Percentiles rank a stretch among this genome's conserved stretches.
Conservation (phyloP, 2,113 vertebrate species). For the Edolisoma coerulescens region DNA sequence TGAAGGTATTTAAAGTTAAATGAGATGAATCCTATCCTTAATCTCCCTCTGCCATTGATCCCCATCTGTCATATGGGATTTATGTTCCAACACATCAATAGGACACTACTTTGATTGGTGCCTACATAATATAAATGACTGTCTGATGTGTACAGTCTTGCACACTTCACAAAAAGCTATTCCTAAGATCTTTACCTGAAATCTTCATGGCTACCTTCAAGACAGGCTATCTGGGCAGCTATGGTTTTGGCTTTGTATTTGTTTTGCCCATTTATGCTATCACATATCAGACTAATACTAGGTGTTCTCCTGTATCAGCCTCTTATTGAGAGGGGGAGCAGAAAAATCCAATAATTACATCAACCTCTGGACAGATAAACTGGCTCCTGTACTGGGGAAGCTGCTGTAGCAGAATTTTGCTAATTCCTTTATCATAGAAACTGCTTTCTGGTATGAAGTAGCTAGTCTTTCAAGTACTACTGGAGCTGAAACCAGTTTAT, state of each 20-base stretch:
- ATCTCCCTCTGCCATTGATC: slow-evolving; percentile 18
- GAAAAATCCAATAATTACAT: neutral
- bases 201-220: neutral
- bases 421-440: neutral
- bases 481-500: neutral
- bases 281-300: neutral
- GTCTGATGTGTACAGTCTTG: neutral
- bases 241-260: neutral
- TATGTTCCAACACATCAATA: slow-evolving; percentile 16
- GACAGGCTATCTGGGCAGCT: neutral
- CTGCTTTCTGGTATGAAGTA: neutral
- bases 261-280: neutral
- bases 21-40: slow-evolving; percentile 29
- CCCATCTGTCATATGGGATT: neutral
- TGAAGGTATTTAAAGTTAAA: slow-evolving; percentile 34
- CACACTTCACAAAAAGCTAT: neutral
- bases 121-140: neutral
- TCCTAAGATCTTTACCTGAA: neutral
- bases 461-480: neutral
- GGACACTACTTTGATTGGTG: neutral
- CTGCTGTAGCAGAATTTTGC: neutral
- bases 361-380: neutral
- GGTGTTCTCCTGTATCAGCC: neutral
- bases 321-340: neutral
- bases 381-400: neutral